phyloP scores from a whole-genome alignment of 2,888 invertebrate genomes.

The Spodoptera picta region DNA sequence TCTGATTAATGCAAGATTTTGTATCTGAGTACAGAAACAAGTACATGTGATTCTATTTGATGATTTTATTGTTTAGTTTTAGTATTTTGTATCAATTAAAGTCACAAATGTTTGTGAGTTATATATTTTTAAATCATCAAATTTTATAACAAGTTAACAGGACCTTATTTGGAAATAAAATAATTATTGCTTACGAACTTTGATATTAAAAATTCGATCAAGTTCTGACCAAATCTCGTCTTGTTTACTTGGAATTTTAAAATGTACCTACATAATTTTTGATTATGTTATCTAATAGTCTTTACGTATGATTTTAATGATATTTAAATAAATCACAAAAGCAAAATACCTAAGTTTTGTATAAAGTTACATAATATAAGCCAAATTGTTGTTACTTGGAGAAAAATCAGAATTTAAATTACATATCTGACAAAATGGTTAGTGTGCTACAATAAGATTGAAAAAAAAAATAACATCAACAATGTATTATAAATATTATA shows the following conservation, averaged over 20 bases:
- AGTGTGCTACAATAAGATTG: slow-evolving; percentile 88
- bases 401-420: slow-evolving; percentile 88
- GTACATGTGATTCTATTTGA: slow-evolving; percentile 86
- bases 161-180: slow-evolving; percentile 62
- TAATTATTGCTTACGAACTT: slow-evolving; percentile 35
- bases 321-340: slow-evolving; percentile 70
- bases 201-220: slow-evolving; percentile 22
- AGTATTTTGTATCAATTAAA: slow-evolving; percentile 65
- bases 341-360: slow-evolving; percentile 74
- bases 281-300: slow-evolving; percentile 64
- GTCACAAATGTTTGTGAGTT: slow-evolving; percentile 72
- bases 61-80: slow-evolving; percentile 78
- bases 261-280: slow-evolving; percentile 65
- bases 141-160: slow-evolving; percentile 63
- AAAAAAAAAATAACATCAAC: slow-evolving; percentile 83
- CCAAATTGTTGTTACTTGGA: slow-evolving; percentile 87
- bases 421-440: slow-evolving; percentile 89
- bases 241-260: slow-evolving; percentile 55
- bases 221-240: slow-evolving; percentile 52
- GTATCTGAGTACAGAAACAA: slow-evolving; percentile 85
- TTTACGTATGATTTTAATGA: slow-evolving; percentile 72
- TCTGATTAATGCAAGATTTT: slow-evolving; percentile 80
- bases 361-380: slow-evolving; percentile 80
- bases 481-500: slow-evolving; percentile 87
- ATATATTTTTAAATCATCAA: slow-evolving; percentile 55